Conservation (phyloP, 2,888 invertebrate species). For the Ophion slaviceki region DNA sequence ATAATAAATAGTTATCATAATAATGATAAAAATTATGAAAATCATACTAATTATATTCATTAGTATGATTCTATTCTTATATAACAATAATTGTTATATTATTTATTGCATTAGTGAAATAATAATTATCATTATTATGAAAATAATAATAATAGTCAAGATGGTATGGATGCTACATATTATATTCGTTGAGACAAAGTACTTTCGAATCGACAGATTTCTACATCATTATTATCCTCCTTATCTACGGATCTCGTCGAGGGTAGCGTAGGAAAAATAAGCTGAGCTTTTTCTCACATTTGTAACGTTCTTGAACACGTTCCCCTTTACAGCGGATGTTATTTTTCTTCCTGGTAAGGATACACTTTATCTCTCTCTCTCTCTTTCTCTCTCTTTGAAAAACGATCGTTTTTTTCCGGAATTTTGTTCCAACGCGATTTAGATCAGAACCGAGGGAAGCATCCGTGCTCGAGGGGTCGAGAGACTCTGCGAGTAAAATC, state of each 20-base stretch:
- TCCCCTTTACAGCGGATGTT: slow-evolving; percentile 6
- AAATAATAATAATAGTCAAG: too few relatives aligned
- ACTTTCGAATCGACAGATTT: slow-evolving; percentile 27
- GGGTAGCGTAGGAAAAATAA: slow-evolving; percentile 15
- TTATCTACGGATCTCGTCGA: slow-evolving; percentile 8
- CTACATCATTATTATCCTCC: slow-evolving; percentile 21
- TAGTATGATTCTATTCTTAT: too few relatives aligned
- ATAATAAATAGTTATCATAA: too few relatives aligned
- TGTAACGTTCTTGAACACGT: slow-evolving; percentile 31
- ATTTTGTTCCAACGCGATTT: slow-evolving; percentile 38
- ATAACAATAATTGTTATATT: too few relatives aligned
- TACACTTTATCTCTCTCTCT: neutral
- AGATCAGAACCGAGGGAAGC: neutral
- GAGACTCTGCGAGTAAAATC: neutral
- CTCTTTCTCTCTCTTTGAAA: neutral
- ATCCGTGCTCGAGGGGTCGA: slow-evolving; percentile 31
- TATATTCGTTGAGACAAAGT: neutral
- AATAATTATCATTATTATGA: too few relatives aligned
- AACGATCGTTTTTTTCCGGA: slow-evolving; percentile 34
- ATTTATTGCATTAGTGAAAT: too few relatives aligned
- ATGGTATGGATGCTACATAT: too few relatives aligned
- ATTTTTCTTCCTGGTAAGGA: slow-evolving; percentile 14
- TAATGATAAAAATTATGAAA: too few relatives aligned
- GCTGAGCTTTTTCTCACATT: slow-evolving; percentile 47
- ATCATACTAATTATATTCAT: too few relatives aligned